These are phyloP conservation scores for Acestrorhynchus altus DNA, from an alignment of 2,797 vertebrate genomes.

Conservation along the genomic window DNA sequence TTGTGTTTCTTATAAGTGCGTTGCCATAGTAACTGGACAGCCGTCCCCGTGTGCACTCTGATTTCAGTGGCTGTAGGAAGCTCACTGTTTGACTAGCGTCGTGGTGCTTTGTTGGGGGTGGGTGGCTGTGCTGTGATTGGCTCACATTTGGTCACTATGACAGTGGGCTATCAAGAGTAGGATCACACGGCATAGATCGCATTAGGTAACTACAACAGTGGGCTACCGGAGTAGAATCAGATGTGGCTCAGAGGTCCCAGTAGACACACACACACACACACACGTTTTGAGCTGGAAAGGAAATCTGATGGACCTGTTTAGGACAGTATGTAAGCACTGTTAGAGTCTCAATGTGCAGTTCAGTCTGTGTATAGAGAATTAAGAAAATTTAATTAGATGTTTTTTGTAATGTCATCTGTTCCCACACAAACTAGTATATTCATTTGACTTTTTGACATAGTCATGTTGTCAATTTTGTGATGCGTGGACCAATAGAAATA, in stretches of 20 bases:
- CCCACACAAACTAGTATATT: no score
- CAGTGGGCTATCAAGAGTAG: no score
- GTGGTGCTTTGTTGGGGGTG: constrained; percentile 32
- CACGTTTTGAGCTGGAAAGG: neutral
- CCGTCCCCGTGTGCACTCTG: constrained; percentile 39
- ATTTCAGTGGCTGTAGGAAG: constrained; percentile 42
- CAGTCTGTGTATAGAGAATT: no score
- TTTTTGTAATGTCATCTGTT: neutral
- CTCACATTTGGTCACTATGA: constrained; percentile 10
- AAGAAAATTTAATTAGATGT: no score
- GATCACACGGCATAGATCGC: no score
- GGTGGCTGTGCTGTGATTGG: constrained; percentile 35
- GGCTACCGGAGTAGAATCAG: constrained; percentile 3
- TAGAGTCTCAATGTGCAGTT: no score
- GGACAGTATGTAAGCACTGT: no score
- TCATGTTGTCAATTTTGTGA: no score
- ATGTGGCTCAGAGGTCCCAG: neutral
- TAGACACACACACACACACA: neutral
- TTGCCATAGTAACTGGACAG: constrained; percentile 71
- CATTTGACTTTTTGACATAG: no score
- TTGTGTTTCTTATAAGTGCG: constrained; percentile 58
- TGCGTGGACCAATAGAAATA: no score
- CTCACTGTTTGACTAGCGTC: constrained; percentile 34
- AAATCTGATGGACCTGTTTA: neutral
- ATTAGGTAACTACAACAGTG: constrained; percentile 10